Evolutionary conservation across 2,797 vertebrate species (phyloP).

Genomic region (Bovichtus variegatus): DNA sequence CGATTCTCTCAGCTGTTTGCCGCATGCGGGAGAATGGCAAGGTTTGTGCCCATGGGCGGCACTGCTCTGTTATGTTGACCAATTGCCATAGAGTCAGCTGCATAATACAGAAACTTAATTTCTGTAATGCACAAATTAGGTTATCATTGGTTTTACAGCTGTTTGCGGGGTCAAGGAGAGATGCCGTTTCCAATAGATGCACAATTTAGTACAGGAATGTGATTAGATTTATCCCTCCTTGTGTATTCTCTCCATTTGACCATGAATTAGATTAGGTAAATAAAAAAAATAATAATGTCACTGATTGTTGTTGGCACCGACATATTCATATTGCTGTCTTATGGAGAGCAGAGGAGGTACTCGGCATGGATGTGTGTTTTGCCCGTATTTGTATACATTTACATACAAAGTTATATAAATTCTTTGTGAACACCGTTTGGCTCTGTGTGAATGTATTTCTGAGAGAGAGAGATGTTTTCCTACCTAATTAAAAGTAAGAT

Average conservation of each 20-base stretch:
- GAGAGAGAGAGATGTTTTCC: not conserved
- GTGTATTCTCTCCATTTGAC: conserved; percentile 72
- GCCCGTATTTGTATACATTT: not conserved
- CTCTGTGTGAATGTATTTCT: not conserved
- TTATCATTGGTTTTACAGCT: conserved; percentile 81
- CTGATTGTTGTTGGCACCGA: conserved; percentile 74
- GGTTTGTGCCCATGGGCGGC: conserved; percentile 51
- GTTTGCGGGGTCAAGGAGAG: conserved; percentile 77
- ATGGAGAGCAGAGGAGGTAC: not conserved
- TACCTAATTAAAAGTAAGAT: conserved; percentile 4
- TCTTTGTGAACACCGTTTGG: not conserved
- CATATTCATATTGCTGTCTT: conserved; percentile 56
- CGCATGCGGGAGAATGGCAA: not conserved
- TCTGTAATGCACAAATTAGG: conserved; percentile 78
- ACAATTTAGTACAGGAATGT: conserved; percentile 72
- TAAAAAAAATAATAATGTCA: conserved; percentile 62
- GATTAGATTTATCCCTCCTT: conserved; percentile 71
- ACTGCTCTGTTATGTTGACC: conserved; percentile 58
- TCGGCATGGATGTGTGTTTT: not conserved
- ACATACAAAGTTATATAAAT: not conserved
- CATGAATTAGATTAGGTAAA: conserved; percentile 77
- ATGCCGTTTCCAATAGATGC: conserved; percentile 73
- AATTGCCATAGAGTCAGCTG: conserved; percentile 52
- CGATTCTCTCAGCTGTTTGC: conserved; percentile 28
- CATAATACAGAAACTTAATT: conserved; percentile 78